Evolutionary conservation across 1,140 invertebrate genomes (phyloP), one percentile per base, ranked within the genome.

Genomic region (Trissolcus basalis): DNA sequence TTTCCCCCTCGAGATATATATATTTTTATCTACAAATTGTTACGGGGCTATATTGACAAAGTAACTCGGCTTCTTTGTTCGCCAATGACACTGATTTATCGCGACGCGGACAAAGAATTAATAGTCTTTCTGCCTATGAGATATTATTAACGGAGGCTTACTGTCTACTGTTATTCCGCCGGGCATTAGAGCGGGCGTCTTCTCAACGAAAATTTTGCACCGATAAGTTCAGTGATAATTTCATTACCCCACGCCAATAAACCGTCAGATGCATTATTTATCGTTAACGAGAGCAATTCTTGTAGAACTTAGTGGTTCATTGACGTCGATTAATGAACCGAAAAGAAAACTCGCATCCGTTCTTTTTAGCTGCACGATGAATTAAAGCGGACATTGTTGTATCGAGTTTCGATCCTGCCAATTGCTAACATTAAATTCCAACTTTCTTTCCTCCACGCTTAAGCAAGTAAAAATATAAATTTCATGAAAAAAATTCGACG

Each of bases 71-170:
- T n/a, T n/a, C n/a, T n/a, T n/a, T n/a, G n/a, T n/a, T n/a, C n/a
- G n/a, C 59, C 59, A 79, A 70, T 68, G 71, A 72, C 72, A 68
- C 55, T 79, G 75, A 82, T 82, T 80, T 80, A 82, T 82, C 69
- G 49, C 49, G 71, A 80, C 77, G 79, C 61, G 54, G 32, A 63
- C 71, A 53, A 12, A 78, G 74, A 69, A 82, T 82, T 82, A 82
- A 82, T 80, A 77, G 78, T 65, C 68, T 73, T 76, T 74, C 80
- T 67, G 47, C 67, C 73, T 78, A 78, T 76, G 77, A 80, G 74
- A 76, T 80, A 82, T 80, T 82, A 82, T 80, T 80, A 80, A 80
- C 79, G 76, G 74, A 64, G 61, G 69, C 68, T 77, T 80, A 73
- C 74, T 77, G 77, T 78, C 76, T 78, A 61, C 61, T n/a, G n/a